Base-by-base conservation (phyloP, 1,140 invertebrate genomes). In the Nymphalis io region DNA sequence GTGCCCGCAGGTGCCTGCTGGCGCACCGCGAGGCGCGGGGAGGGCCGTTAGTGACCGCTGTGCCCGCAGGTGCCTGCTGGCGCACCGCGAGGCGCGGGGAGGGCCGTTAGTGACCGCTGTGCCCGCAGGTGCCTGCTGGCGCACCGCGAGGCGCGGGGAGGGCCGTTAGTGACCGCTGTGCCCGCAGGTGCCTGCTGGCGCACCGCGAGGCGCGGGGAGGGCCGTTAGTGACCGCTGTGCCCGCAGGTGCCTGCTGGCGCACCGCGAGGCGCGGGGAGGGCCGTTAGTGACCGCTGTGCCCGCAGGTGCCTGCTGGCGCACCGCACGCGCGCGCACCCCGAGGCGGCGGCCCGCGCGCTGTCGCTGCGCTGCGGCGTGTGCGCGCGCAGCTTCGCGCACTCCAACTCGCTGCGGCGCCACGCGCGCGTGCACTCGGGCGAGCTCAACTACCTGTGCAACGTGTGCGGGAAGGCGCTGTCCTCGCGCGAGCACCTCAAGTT, bases 381-480 rank as follows among this genome's bases (percentile, higher is more conserved):
- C 85, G 82, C 76, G 42, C 91, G 91, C 27, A 68, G 82, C 63
- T 93, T 93, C 81, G 83, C 91, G 65, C 92, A 93, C 83, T 78
- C 90, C 67, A 93, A 93, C 79, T 91, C 87, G 65, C 89, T 95
- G 60, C 91, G 93, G n/a, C 85, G 93, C 0, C 94, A 95, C 84
- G 92, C 93, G 71, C 92, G 93, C 70, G 77, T 84, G 72, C 94
- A 95, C 84, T 92, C 93, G 33, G 94, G 94, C 1, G 93, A 93
- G 42, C 93, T 93, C 65, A 91, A 93, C 39, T 93, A 93, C 81
- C 85, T 94, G 0, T 96, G 95, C 85, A 94, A 95, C 75, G 94
- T 96, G 38, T 97, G 96, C 86, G 94, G 94, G 15, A 97, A 98
- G 90, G 94, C 95, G 62, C 94, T 98, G 46, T 94, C 94, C 20